phyloP scores from a whole-genome alignment of 2,797 vertebrate genomes.

The Syngnathus rostellatus region DNA sequence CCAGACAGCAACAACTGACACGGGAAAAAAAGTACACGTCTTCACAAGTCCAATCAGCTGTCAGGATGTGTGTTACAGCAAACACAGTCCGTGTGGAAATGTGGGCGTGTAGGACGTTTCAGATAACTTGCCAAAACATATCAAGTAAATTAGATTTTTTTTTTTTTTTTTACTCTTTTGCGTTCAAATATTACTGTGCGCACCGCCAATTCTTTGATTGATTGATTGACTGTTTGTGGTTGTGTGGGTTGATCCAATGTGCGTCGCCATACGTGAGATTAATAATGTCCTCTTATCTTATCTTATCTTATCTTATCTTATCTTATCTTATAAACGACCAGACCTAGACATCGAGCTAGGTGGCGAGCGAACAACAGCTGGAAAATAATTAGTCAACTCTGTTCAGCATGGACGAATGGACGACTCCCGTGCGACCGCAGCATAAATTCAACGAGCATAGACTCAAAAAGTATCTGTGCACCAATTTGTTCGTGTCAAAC shows the following conservation, averaged over 20 bases:
- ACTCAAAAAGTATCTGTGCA: slow-evolving; percentile 70
- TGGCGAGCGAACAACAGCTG: not conserved
- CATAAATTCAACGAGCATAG: slow-evolving; percentile 67
- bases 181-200: not conserved
- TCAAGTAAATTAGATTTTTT: not conserved
- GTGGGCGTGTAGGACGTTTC: too few species aligned
- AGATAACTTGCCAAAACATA: not conserved
- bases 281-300: too few species aligned
- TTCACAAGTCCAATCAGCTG: slow-evolving; percentile 47
- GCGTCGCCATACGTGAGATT: not conserved
- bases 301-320: not conserved
- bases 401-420: slow-evolving; percentile 55
- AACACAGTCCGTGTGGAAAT: slow-evolving; percentile 53
- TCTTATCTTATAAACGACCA: slow-evolving; percentile 2
- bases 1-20: not conserved
- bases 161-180: too few species aligned
- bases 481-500: slow-evolving; percentile 54
- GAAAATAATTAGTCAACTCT: slow-evolving; percentile 18
- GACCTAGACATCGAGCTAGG: not conserved
- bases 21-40: slow-evolving; percentile 62
- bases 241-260: not conserved
- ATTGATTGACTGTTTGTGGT: not conserved
- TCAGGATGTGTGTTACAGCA: slow-evolving; percentile 23
- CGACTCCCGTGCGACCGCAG: slow-evolving; percentile 62
- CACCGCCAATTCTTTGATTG: not conserved